Evolutionary conservation across 2,113 vertebrate species (phyloP).

Genomic region (Poeciliopsis turrubarensis): DNA sequence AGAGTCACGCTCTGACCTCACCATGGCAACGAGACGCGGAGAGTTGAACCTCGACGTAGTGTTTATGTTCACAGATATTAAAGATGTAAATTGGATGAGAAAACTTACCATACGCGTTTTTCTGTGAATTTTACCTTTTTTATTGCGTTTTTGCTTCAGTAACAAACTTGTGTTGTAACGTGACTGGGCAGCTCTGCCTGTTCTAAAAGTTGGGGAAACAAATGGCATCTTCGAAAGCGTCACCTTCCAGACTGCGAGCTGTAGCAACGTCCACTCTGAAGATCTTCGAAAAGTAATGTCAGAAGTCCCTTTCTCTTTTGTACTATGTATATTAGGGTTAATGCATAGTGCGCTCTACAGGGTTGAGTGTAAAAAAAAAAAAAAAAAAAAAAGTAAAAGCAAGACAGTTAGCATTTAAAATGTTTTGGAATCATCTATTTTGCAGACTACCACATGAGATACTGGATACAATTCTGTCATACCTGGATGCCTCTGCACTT

Average conservation of each 20-base stretch:
- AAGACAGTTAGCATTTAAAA: not conserved
- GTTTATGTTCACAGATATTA: not conserved
- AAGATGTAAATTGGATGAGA: not conserved
- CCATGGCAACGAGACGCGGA: slow-evolving; percentile 56
- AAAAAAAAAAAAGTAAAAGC: too few relatives aligned
- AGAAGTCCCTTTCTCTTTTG: not conserved
- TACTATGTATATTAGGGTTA: not conserved
- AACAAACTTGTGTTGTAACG: not conserved
- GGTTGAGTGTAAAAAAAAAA: too few relatives aligned
- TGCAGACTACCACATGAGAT: slow-evolving; percentile 87
- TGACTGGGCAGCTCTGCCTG: too few relatives aligned
- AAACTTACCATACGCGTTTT: not conserved
- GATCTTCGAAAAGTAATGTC: slow-evolving; percentile 65
- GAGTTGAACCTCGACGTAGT: not conserved
- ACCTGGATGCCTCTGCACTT: slow-evolving; percentile 84
- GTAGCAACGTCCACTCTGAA: slow-evolving; percentile 24
- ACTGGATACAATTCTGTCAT: slow-evolving; percentile 86
- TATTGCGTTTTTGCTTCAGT: not conserved
- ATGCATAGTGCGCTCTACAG: not conserved
- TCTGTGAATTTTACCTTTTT: not conserved
- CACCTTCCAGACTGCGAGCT: not conserved
- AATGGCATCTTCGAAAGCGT: slow-evolving; percentile 28
- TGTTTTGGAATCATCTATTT: slow-evolving; percentile 25
- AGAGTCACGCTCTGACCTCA: slow-evolving; percentile 5
- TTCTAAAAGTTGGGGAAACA: slow-evolving; percentile 8